These are phyloP conservation scores for Tanypteryx hageni DNA, from an alignment of 2,888 invertebrate species.

Conservation along the genomic window DNA sequence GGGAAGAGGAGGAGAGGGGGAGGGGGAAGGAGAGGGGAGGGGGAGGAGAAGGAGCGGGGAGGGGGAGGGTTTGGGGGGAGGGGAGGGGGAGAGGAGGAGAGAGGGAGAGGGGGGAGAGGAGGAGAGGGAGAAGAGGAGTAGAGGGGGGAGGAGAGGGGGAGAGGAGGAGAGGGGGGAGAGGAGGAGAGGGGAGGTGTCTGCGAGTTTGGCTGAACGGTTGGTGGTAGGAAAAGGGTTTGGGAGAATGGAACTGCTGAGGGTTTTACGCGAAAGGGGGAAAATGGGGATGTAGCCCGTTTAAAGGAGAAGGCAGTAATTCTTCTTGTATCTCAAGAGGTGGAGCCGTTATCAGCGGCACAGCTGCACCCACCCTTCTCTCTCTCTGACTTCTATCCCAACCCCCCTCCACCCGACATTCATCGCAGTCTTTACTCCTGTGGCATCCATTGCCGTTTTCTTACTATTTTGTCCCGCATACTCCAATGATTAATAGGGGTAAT, in stretches of 20 bases:
- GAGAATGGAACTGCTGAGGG: not conserved
- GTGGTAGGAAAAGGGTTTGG: conserved; percentile 18
- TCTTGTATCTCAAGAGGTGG: conserved; percentile 56
- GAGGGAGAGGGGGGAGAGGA: not conserved
- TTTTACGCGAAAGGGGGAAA: conserved; percentile 9
- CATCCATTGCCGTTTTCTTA: not conserved
- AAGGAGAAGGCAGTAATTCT: conserved; percentile 42
- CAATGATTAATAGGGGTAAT: conserved; percentile 4
- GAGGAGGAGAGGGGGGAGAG: not conserved
- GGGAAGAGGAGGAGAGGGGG: not conserved
- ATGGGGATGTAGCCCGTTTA: conserved; percentile 18
- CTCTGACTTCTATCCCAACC: not conserved
- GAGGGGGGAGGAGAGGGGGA: not conserved
- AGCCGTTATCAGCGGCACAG: conserved; percentile 22
- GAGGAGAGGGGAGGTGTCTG: conserved; percentile 8
- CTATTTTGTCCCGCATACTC: not conserved
- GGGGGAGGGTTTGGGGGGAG: conserved; percentile 18
- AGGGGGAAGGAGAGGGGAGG: not conserved
- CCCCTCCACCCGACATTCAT: not conserved
- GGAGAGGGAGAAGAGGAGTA: not conserved
- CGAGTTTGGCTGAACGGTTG: not conserved
- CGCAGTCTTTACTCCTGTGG: conserved; percentile 23
- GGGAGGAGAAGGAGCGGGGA: not conserved
- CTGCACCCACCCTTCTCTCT: not conserved
- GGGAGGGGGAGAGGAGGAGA: not conserved